A percentile compares a stretch with the other conserved stretches of the same genome.
Conservation (phyloP, 2,888 invertebrate genomes). For the Horisme vitalbata region DNA sequence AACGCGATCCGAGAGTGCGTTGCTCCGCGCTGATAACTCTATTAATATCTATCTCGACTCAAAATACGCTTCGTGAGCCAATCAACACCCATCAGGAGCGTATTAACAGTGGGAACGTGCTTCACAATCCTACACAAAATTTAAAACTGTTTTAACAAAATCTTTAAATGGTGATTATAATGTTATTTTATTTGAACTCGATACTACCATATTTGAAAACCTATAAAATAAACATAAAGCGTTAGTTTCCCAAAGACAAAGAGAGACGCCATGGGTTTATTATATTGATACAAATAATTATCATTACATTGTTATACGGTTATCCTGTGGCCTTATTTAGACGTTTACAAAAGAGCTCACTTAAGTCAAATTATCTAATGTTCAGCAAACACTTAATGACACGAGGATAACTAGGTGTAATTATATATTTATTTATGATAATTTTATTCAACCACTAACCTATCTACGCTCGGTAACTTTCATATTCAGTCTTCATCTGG, state of each 20-base stretch:
- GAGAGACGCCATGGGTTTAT: too few relatives aligned
- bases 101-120: conserved; percentile 37
- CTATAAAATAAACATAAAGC: too few relatives aligned
- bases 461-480: conserved; percentile 37
- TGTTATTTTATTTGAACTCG: too few relatives aligned
- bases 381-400: conserved; percentile 43
- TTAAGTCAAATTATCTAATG: conserved; percentile 31
- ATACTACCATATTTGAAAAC: too few relatives aligned
- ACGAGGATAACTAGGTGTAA: conserved; percentile 39
- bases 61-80: conserved; percentile 51
- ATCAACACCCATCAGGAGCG: conserved; percentile 39
- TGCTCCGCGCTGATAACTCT: conserved; percentile 74
- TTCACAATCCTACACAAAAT: background rate
- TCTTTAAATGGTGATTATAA: too few relatives aligned
- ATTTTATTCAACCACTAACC: conserved; percentile 45
- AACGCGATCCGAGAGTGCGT: conserved; percentile 51
- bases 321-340: conserved; percentile 2
- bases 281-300: background rate
- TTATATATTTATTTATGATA: conserved; percentile 58
- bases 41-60: conserved; percentile 66
- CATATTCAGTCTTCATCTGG: conserved; percentile 48
- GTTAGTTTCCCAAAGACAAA: too few relatives aligned
- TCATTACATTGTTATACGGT: background rate
- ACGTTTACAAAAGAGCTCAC: background rate
- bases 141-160: too few relatives aligned